Evolutionary conservation across 2,797 vertebrate genomes (phyloP).

Genomic region (Gambusia yucatana): DNA sequence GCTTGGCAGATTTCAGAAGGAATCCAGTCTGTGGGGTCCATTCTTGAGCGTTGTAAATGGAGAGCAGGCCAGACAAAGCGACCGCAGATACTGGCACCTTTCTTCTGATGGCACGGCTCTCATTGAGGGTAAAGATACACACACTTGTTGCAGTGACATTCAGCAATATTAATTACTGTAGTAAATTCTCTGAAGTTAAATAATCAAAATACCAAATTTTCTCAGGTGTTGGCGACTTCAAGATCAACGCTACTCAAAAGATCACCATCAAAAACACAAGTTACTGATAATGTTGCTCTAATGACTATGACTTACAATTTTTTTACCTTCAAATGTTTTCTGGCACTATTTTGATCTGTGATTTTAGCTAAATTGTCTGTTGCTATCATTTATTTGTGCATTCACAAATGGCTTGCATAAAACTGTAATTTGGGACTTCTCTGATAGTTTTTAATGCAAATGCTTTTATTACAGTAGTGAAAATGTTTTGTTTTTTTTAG

Average conservation of each 20-base stretch:
- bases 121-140: slow-evolving; percentile 74
- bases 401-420: slow-evolving; percentile 2
- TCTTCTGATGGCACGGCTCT: slow-evolving; percentile 76
- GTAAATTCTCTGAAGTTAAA: slow-evolving; percentile 7
- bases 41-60: slow-evolving; percentile 86
- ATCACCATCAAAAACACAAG: slow-evolving; percentile 84
- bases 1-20: slow-evolving; percentile 83
- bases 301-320: neutral
- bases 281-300: slow-evolving; percentile 68
- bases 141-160: neutral
- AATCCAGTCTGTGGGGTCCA: slow-evolving; percentile 85
- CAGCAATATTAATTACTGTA: neutral
- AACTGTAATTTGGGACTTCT: slow-evolving; percentile 20
- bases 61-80: slow-evolving; percentile 76
- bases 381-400: neutral
- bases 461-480: slow-evolving; percentile 3
- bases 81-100: slow-evolving; percentile 88
- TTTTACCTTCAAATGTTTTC: neutral
- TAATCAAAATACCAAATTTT: slow-evolving; percentile 36
- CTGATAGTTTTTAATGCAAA: slow-evolving; percentile 15
- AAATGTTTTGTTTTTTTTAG: neutral
- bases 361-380: slow-evolving; percentile 21
- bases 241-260: slow-evolving; percentile 76
- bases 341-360: neutral
- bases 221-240: slow-evolving; percentile 87